Evolutionary conservation across 2,888 invertebrate species (phyloP), one percentile per base, ranked within the genome.

Genomic region (Xestia xanthographa): DNA sequence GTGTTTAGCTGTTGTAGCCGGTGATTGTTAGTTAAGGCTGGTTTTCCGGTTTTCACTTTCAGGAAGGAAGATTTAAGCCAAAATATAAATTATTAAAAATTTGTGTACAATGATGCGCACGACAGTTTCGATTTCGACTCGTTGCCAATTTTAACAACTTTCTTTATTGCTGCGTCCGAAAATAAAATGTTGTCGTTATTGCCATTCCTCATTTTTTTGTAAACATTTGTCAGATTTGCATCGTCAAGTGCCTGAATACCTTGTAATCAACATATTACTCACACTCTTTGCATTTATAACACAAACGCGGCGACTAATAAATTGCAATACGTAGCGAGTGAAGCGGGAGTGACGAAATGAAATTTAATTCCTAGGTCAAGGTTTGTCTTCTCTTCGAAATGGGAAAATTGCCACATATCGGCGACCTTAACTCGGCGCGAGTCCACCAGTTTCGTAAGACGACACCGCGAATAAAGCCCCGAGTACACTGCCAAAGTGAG

Each of bases 311-410:
- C 75, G 58, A 75, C 84, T 86, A 86, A 89, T 85, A 88, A 90
- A 91, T 92, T 92, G 92, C 93, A 92, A 93, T 92, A 93, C 90
- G 90, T 89, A 89, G 90, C 90, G 78, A 82, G 89, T 86, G 82
- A 87, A 89, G 88, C 87, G 86, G 84, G 89, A 90, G 88, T 96
- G 95, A 94, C 94, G 96, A 96, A 96, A 96, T 90, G 81, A 91
- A 92, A 94, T 92, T 93, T 94, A 93, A 95, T 92, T 95, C 96
- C 95, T 96, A 96, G 96, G 96, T 96, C 96, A 96, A 96, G 96
- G 96, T 94, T 92, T 90, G 88, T 91, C 93, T 94, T 95, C 92
- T 95, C 96, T 95, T 96, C 96, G 95, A 95, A 96, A 95, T 95
- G 95, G 94, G 94, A 95, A 95, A 95, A 96, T 96, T 96, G 95